Evolutionary conservation across 2,888 invertebrate genomes (phyloP).

Genomic region (Cheilosia variabilis): DNA sequence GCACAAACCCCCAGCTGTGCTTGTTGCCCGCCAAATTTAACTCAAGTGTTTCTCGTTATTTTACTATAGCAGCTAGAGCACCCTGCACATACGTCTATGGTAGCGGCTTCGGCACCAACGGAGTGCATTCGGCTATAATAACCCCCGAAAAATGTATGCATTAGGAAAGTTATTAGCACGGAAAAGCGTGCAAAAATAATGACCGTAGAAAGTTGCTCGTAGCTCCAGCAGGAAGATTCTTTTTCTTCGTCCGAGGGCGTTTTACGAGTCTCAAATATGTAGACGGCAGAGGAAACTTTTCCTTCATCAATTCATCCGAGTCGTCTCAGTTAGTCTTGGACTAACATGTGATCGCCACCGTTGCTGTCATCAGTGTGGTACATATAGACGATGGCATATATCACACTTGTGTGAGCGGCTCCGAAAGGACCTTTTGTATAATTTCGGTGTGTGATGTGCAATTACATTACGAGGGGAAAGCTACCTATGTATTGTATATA

Average conservation of each 20-base stretch:
- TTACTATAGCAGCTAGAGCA: not conserved
- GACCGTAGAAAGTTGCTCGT: constrained; percentile 69
- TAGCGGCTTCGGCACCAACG: not conserved
- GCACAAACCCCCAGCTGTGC: constrained; percentile 19
- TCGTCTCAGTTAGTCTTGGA: constrained; percentile 17
- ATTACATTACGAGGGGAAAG: constrained; percentile 42
- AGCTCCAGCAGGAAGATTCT: constrained; percentile 22
- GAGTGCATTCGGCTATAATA: constrained; percentile 49
- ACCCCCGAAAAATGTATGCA: constrained; percentile 57
- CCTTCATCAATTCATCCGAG: constrained; percentile 46
- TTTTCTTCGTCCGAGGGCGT: constrained; percentile 28
- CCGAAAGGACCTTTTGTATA: constrained; percentile 42
- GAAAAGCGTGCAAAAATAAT: constrained; percentile 73
- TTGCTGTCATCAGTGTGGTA: constrained; percentile 35
- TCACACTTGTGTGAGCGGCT: constrained; percentile 41
- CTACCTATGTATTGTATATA: not conserved
- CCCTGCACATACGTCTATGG: constrained; percentile 7
- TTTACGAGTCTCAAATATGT: constrained; percentile 59
- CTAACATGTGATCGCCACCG: constrained; percentile 16
- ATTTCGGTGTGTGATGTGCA: constrained; percentile 49
- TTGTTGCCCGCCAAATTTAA: constrained; percentile 1
- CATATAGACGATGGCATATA: not conserved
- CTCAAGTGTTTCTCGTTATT: constrained; percentile 23
- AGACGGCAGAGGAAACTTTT: constrained; percentile 38
- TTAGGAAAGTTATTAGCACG: constrained; percentile 73